Percentiles rank a stretch among this genome's conserved stretches.
Evolutionary conservation across 1,140 invertebrate genomes (phyloP).

Genomic region (Drosophila teissieri): DNA sequence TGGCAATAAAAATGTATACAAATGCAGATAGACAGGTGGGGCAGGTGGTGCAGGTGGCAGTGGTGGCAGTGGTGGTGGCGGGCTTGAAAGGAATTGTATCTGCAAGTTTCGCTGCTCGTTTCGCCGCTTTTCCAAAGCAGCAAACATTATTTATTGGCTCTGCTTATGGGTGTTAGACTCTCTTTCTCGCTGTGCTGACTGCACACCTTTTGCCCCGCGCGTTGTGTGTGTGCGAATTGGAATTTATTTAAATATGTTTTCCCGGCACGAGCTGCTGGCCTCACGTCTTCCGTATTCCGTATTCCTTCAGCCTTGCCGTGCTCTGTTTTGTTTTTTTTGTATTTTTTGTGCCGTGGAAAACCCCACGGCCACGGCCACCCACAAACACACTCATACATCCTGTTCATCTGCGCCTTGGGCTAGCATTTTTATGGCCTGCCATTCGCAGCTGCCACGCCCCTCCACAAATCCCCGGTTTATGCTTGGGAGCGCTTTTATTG

Average conservation of each 20-base stretch:
- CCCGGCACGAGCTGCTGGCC: slow-evolving; percentile 8
- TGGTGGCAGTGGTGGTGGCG: not conserved
- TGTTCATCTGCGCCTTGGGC: slow-evolving; percentile 51
- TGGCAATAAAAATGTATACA: slow-evolving; percentile 81
- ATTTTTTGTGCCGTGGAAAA: not conserved
- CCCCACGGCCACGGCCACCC: not conserved
- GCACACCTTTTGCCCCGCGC: slow-evolving; percentile 5
- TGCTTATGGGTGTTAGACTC: slow-evolving; percentile 50
- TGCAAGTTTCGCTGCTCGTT: slow-evolving; percentile 47
- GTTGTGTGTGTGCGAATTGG: slow-evolving; percentile 60
- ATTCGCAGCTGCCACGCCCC: slow-evolving; percentile 62
- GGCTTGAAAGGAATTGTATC: slow-evolving; percentile 39
- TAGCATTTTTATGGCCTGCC: slow-evolving; percentile 78
- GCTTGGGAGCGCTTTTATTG: slow-evolving; percentile 66
- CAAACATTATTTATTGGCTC: slow-evolving; percentile 78
- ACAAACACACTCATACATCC: not conserved
- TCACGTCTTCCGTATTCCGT: not conserved
- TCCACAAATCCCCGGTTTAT: slow-evolving; percentile 40
- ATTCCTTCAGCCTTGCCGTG: slow-evolving; percentile 1
- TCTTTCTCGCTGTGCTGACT: not conserved
- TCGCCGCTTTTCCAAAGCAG: slow-evolving; percentile 26
- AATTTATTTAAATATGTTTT: slow-evolving; percentile 82
- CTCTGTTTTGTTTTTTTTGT: slow-evolving; percentile 2
- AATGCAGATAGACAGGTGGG: slow-evolving; percentile 73
- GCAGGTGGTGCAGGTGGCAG: slow-evolving; percentile 29